Evolutionary conservation across 2,888 invertebrate species (phyloP), one percentile per base, ranked within the genome.

Genomic region (Drosophila testacea): DNA sequence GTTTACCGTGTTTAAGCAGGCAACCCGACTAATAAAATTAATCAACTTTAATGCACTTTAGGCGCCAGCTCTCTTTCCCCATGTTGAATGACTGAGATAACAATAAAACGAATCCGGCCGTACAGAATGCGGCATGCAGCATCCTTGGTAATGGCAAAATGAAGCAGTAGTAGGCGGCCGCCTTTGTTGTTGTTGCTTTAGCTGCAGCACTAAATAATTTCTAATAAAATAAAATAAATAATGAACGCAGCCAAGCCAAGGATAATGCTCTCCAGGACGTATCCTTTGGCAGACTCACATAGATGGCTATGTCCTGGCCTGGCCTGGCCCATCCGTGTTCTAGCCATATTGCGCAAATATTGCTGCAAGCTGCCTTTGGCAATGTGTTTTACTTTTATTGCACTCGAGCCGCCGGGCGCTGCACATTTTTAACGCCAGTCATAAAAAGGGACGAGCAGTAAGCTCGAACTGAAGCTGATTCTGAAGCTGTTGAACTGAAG

Each of bases 201-300:
- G 69, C 72, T 60, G 81, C 73, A 67, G 73, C 80, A 82, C 86
- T 86, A 83, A 86, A 86, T 88, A 88, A 86, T 86, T 86, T 88
- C 88, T 86, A 86, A 86, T 88, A 88, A 86, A 88, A 86, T 86
- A 86, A 88, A 86, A 86, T 86, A 86, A 86, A 86, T 88, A 86
- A 88, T 85, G 83, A 83, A 88, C 75, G 87, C 84, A 79, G 83
- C 73, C 72, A 52, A 44, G 62, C 62, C 54, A 77, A 78, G 72
- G 72, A 74, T 22, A 22, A 22, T 64, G 71, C 65, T 39, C n/a
- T 36, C 51, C 59, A 55, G 69, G 36, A 59, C 9, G 39, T 54
- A 41, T 64, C 47, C 54, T 42, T 56, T 79, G 73, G 16, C 54
- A 13, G 36, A 10, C 34, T 56, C 44, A 34, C 44, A 44, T 42